phyloP scores from a whole-genome alignment of 1,140 invertebrate species.

The Ganaspis sp. region DNA sequence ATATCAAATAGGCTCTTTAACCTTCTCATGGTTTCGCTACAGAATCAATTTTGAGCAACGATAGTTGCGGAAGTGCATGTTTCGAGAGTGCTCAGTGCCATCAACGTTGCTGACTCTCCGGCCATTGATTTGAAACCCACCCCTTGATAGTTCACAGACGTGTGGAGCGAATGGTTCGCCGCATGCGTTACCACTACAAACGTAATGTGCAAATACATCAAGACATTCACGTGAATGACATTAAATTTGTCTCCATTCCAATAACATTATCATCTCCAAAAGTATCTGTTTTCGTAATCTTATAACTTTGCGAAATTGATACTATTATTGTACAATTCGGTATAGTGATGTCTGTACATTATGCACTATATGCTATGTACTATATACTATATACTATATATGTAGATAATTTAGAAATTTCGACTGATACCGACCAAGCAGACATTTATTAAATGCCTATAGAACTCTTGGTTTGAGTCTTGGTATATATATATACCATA shows the following conservation, averaged over 20 bases:
- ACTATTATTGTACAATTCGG: no score
- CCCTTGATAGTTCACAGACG: constrained; percentile 41
- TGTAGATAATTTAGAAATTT: no score
- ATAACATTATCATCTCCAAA: constrained; percentile 33
- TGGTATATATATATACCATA: no score
- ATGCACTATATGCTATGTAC: no score
- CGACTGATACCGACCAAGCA: no score
- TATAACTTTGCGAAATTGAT: not conserved
- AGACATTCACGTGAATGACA: constrained; percentile 26
- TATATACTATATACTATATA: no score
- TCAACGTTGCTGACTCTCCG: constrained; percentile 44
- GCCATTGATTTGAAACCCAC: constrained; percentile 55
- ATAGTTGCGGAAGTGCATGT: constrained; percentile 47
- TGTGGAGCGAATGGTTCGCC: constrained; percentile 48
- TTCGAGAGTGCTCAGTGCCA: constrained; percentile 60
- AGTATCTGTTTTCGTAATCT: not conserved
- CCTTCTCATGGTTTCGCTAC: not conserved
- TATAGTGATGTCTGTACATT: no score
- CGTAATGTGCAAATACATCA: constrained; percentile 37
- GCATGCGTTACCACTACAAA: constrained; percentile 35
- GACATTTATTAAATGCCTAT: no score
- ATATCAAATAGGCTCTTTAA: not conserved
- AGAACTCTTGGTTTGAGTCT: no score
- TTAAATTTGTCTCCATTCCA: constrained; percentile 36
- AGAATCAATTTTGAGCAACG: constrained; percentile 13